Base-by-base conservation (phyloP, 2,888 invertebrate species). In the Dryomyza anilis region DNA sequence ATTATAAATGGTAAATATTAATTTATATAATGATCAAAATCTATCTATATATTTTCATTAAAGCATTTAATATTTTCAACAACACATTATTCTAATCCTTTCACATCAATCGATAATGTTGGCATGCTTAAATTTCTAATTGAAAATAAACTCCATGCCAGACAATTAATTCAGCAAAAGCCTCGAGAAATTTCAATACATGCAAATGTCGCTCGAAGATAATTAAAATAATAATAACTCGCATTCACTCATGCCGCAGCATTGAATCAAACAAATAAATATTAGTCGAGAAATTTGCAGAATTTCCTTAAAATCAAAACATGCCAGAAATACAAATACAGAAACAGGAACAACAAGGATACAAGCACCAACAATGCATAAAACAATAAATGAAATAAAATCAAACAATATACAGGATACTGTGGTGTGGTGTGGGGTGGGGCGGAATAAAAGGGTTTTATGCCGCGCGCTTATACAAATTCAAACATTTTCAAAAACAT, bases 141-240 rank as follows among this genome's bases (percentile, higher is more conserved):
- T 61, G 61, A 53, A 61, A 53, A 61, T 23, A 60, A 60, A 50
- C 52, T 36, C n/a, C 12, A 29, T 12, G 29, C 39, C 61, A 61
- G 61, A 61, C 53, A 61, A 25, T 50, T 33, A 1, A 52, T n/a
- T n/a, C n/a, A n/a, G n/a, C n/a, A 46, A 23, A 10, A 21, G 52
- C 53, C 43, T 16, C 43, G 7, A 53, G 61, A 61, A 45, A 61
- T 61, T 53, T 61, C 61, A 36, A 61, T 61, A 61, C 29, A 53
- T 21, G 39, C 27, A 61, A 61, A 46, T 21, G 52, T 39, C 29
- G 43, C 29, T 33, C 19, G 48, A 52, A 29, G 53, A 61, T 61
- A 61, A 61, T 61, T 53, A 61, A 61, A 61, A 61, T 39, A 61
- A 52, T 30, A 60, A 60, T 61, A 45, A 59, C 23, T 30, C 33